Evolutionary conservation across 2,797 vertebrate genomes (phyloP).

Genomic region (Chrysocyon brachyurus): DNA sequence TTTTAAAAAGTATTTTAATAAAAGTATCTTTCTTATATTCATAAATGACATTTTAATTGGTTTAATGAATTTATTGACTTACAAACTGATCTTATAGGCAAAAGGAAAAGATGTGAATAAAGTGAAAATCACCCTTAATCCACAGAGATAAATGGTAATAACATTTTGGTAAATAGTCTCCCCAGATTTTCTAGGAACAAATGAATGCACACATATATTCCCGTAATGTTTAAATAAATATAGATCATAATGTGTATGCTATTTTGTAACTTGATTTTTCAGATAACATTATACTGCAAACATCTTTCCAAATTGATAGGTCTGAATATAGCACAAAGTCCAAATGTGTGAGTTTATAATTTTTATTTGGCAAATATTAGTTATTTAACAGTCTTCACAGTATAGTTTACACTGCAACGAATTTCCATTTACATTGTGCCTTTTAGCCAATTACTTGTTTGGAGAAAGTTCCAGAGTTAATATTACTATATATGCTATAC

Average conservation of each 20-base stretch:
- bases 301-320: background rate
- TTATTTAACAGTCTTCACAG: background rate
- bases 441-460: background rate
- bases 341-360: background rate
- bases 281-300: background rate
- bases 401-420: background rate
- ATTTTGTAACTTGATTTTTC: constrained; percentile 36
- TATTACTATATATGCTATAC: background rate
- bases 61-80: background rate
- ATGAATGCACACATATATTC: background rate
- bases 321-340: background rate
- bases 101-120: background rate
- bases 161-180: constrained; percentile 5
- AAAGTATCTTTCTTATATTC: background rate
- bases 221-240: background rate
- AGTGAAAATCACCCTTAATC: background rate
- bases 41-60: background rate
- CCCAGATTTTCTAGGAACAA: background rate
- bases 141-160: background rate
- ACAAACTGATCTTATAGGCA: background rate
- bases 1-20: background rate
- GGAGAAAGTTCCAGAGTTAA: background rate
- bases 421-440: background rate
- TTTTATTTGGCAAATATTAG: background rate
- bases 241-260: background rate